A percentile compares a stretch with the other conserved stretches of the same genome.
Conservation (phyloP, 2,888 invertebrate species). For the Hedychridium roseum region DNA sequence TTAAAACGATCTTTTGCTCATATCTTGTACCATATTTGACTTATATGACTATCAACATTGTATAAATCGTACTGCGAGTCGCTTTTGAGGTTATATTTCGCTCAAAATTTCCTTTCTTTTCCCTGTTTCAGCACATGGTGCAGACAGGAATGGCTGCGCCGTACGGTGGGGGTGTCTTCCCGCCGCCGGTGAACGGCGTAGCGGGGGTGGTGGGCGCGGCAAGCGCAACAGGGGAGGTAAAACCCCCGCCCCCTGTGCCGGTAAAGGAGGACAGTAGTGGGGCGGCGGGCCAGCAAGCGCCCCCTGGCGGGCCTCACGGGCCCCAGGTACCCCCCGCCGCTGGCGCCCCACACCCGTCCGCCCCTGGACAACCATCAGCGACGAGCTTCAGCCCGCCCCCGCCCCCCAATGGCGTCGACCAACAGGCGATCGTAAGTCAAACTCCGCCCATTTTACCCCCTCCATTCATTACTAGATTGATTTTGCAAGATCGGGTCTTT, state of each 20-base stretch:
- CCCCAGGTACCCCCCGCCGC: conserved; percentile 58
- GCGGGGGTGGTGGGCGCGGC: conserved; percentile 64
- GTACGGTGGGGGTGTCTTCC: conserved; percentile 70
- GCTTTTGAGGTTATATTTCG: no score
- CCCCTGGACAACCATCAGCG: conserved; percentile 57
- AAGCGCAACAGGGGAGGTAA: conserved; percentile 66
- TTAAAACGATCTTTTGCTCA: no score
- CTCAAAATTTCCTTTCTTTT: conserved; percentile 32
- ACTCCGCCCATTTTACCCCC: no score
- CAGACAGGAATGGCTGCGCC: conserved; percentile 87
- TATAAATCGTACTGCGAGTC: no score
- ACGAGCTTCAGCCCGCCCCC: conserved; percentile 67
- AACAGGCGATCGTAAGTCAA: conserved; percentile 59
- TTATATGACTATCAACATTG: no score
- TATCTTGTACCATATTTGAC: no score
- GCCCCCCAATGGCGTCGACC: conserved; percentile 66
- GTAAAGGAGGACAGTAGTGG: conserved; percentile 60
- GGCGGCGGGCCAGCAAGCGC: conserved; percentile 50
- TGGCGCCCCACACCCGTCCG: conserved; percentile 52
- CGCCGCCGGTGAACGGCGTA: conserved; percentile 67
- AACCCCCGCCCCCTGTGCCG: conserved; percentile 63
- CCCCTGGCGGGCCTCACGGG: conserved; percentile 60
- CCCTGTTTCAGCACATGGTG: conserved; percentile 87
- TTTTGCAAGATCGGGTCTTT: no score
- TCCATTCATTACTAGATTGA: no score